These are phyloP conservation scores for Corticium candelabrum DNA, from an alignment of 37 sponge, comb jelly and placozoan genomes.

Conservation along the genomic window DNA sequence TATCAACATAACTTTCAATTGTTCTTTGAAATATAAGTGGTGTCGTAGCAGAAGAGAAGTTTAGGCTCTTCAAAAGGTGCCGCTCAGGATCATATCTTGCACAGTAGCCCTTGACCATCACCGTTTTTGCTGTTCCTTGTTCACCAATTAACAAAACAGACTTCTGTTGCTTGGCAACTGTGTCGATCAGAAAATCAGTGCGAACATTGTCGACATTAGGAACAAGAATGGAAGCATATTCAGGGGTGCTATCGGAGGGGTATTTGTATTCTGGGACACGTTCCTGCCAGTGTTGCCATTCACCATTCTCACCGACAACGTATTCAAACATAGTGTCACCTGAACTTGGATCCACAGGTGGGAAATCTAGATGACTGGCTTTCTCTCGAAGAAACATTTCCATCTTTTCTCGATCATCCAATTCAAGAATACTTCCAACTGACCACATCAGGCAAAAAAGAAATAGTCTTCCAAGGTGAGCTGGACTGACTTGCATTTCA, in stretches of 20 bases:
- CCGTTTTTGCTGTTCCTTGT: constrained; percentile 96
- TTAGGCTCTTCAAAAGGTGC: constrained; percentile 60
- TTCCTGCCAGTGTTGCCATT: constrained; percentile 80
- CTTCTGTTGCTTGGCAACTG: constrained; percentile 68
- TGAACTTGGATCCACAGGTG: constrained; percentile 27
- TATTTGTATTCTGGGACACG: constrained; percentile 83
- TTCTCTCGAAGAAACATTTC: constrained; percentile 78
- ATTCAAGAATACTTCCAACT: constrained; percentile 81
- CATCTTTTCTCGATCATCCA: constrained; percentile 79
- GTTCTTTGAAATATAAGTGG: constrained; percentile 86
- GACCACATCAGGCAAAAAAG: constrained; percentile 95
- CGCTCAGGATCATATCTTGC: constrained; percentile 52
- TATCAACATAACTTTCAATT: constrained; percentile 22
- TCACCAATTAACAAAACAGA: constrained; percentile 96
- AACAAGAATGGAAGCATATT: constrained; percentile 79
- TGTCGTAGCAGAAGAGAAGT: constrained; percentile 96
- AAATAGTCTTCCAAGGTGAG: constrained; percentile 77
- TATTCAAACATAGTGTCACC: constrained; percentile 97
- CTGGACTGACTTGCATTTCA: constrained; percentile 46
- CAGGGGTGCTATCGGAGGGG: constrained; percentile 72
- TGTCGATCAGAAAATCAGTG: constrained; percentile 67
- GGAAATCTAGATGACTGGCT: constrained; percentile 59
- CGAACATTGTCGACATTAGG: constrained; percentile 86
- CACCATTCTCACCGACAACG: constrained; percentile 38
- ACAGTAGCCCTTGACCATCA: constrained; percentile 80